phyloP scores from a whole-genome alignment of 2,888 invertebrate genomes.

The Ormyrus pomaceus region DNA sequence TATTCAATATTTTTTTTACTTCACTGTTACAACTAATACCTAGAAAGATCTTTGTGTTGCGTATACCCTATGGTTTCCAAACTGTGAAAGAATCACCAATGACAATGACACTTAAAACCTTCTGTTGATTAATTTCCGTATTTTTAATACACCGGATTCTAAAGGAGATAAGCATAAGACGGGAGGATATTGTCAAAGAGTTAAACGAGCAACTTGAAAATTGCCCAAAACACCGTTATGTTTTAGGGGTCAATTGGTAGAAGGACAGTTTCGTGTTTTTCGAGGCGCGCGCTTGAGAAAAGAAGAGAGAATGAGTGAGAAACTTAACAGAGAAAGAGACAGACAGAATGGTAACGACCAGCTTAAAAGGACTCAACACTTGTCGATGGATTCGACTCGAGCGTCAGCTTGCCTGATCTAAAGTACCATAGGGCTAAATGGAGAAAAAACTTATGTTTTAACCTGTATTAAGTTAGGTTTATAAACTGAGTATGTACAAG shows the following conservation, averaged over 20 bases:
- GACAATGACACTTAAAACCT: slow-evolving; percentile 47
- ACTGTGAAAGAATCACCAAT: slow-evolving; percentile 38
- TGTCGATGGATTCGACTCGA: slow-evolving; percentile 8
- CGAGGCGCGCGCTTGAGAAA: too few species aligned
- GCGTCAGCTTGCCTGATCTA: slow-evolving; percentile 21
- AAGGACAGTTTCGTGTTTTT: not conserved
- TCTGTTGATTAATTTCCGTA: slow-evolving; percentile 27
- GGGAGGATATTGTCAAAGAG: not conserved
- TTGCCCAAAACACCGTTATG: not conserved
- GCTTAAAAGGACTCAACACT: slow-evolving; percentile 17
- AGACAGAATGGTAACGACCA: not conserved
- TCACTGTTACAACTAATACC: slow-evolving; percentile 60
- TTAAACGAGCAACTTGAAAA: slow-evolving; percentile 6
- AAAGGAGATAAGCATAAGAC: not conserved
- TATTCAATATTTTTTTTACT: slow-evolving; percentile 49
- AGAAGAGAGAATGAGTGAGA: not conserved
- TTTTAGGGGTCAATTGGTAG: slow-evolving; percentile 5
- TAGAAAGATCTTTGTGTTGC: slow-evolving; percentile 34
- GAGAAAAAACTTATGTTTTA: slow-evolving; percentile 58
- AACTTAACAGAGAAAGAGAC: not conserved
- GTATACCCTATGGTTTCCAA: slow-evolving; percentile 64
- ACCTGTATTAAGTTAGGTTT: slow-evolving; percentile 67
- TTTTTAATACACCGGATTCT: slow-evolving; percentile 24
- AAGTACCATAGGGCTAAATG: slow-evolving; percentile 24
- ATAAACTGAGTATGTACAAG: slow-evolving; percentile 71